Base-by-base conservation (phyloP, 2,797 vertebrate genomes). In the Anguilla obscura region DNA sequence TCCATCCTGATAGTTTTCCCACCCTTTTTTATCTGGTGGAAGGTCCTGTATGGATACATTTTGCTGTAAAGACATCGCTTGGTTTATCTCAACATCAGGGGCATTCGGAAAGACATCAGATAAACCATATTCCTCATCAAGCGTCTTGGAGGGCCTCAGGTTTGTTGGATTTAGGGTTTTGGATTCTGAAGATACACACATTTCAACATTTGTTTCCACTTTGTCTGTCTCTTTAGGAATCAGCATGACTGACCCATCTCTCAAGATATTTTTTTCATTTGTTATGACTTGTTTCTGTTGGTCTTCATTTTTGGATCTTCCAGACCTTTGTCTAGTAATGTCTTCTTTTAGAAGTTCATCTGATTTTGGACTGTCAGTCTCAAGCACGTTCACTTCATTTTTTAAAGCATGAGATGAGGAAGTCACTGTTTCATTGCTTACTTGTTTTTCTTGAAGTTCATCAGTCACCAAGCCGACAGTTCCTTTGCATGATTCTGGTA, bases 171-270 rank as follows among this genome's bases (percentile, higher is more conserved):
- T 48, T 33, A 30, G 52, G 52, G 52, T 60, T 85, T 85, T 71
- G 30, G 84, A 88, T 52, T 88, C 54, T 48, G 63, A 52, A 21
- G 87, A 76, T 1, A 36, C 30, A 27, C 74, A 88, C 69, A 36
- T 48, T 30, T 71, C 27, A 36, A 71, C 60, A 54, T 54, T 58
- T 6, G 50, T 52, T 1, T 85, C 0, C 71, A 21, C 12, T 16
- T 30, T 24, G 30, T 33, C 16, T 85, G 1, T 36, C n/a, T 79
- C 33, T 27, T 33, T 54, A n/a, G 87, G 4, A 18, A 14, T 30
- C 36, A 18, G 50, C 14, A 24, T 85, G 21, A 85, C 21, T 0
- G 40, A 27, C 66, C 66, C 60, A 36, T 87, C 79, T 76, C 10
- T 83, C 14, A 16, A 50, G 54, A 58, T 52, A 60, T 58, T 85